These are phyloP conservation scores for Orius laevigatus DNA, from an alignment of 1,140 invertebrate species.

Conservation along the genomic window DNA sequence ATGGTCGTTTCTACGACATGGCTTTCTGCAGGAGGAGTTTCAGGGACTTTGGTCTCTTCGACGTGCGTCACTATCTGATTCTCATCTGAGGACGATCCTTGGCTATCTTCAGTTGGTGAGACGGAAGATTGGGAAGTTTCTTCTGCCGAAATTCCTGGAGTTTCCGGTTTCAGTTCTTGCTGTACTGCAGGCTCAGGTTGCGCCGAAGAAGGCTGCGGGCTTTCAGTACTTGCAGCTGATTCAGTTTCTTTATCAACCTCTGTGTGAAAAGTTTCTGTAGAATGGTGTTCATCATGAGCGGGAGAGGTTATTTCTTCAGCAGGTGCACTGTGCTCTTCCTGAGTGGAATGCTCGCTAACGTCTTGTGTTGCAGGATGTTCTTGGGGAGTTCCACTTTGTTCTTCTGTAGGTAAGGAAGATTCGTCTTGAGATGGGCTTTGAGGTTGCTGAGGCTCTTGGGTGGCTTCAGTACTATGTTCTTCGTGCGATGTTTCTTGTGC, in stretches of 20 bases:
- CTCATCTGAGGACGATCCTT: no score
- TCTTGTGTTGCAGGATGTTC: conserved; percentile 12
- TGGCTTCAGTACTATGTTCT: not conserved
- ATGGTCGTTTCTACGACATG: conserved; percentile 8
- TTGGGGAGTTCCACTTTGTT: conserved; percentile 9
- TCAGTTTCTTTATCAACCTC: not conserved
- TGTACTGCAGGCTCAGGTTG: conserved; percentile 14
- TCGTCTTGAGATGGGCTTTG: conserved; percentile 12
- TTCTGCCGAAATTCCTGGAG: conserved; percentile 5
- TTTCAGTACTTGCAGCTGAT: not conserved
- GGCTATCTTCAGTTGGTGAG: no score
- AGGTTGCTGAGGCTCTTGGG: conserved; percentile 5
- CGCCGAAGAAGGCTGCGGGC: conserved; percentile 13
- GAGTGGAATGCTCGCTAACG: not conserved
- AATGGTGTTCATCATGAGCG: no score
- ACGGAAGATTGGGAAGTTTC: not conserved
- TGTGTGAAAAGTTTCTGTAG: no score
- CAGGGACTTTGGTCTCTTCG: conserved; percentile 1
- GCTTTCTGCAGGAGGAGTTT: not conserved
- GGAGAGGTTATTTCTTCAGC: no score
- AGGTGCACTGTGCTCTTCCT: not conserved
- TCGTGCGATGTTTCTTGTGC: no score
- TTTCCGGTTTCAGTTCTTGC: conserved; percentile 16
- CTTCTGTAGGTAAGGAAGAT: no score
- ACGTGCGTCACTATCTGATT: not conserved